Conservation (phyloP, 2,888 invertebrate species). For the Parelbella ahira region DNA sequence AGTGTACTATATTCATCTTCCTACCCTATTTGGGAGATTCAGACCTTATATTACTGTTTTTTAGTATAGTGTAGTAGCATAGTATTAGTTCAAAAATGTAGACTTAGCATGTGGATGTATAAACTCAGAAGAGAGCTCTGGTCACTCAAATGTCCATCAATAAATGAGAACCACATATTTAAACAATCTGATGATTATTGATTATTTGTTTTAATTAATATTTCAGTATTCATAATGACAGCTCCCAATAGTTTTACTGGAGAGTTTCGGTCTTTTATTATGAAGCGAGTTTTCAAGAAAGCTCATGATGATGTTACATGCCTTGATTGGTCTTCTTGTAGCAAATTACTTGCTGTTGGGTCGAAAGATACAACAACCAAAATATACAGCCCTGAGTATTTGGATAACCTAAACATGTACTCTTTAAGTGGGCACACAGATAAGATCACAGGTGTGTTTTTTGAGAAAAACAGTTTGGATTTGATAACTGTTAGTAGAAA, state of each 20-base stretch:
- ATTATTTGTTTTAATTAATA: background rate
- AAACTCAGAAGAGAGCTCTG: too few relatives aligned
- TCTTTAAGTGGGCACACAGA: constrained; percentile 92
- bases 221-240: constrained; percentile 89
- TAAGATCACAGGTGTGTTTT: constrained; percentile 91
- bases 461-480: constrained; percentile 92
- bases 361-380: constrained; percentile 94
- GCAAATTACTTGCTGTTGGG: constrained; percentile 92
- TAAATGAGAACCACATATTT: too few relatives aligned
- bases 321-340: constrained; percentile 96
- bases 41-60: too few relatives aligned
- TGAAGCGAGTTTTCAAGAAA: constrained; percentile 90
- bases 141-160: too few relatives aligned
- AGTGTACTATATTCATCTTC: too few relatives aligned
- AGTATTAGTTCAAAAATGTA: too few relatives aligned
- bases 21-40: too few relatives aligned
- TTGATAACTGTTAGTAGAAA: constrained; percentile 91
- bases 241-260: constrained; percentile 90
- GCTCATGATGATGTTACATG: constrained; percentile 91
- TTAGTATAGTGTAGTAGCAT: too few relatives aligned
- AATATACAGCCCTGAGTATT: constrained; percentile 88
- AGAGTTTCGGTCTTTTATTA: constrained; percentile 92
- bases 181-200: too few relatives aligned
- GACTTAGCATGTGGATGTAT: too few relatives aligned
- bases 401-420: constrained; percentile 87